Base-by-base conservation (phyloP, 2,888 invertebrate genomes). In the Orthosia gracilis region DNA sequence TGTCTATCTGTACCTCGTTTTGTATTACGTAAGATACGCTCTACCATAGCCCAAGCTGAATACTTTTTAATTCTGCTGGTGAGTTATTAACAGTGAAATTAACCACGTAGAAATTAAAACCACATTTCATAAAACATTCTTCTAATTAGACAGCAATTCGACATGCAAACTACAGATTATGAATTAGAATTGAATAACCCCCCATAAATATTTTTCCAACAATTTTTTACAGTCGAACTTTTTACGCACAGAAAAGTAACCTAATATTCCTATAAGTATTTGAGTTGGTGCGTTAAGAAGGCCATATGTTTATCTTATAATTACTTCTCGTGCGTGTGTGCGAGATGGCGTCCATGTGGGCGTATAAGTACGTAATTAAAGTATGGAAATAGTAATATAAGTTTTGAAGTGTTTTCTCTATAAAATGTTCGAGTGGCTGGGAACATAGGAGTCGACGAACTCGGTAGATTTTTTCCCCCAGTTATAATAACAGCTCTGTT, bases 371-470 rank as follows among this genome's bases (percentile, higher is more conserved):
- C 91, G 88, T 88, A 95, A 96, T 96, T 95, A 95, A 95, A 95
- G 94, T 94, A 95, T 96, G 94, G 95, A 95, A 95, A 96, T 96
- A 96, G 96, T 96, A 94, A 95, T 95, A 95, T 96, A 92, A 93
- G 92, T 95, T 96, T 96, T 96, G 94, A 96, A 96, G 96, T 96
- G 96, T 96, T 96, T 96, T 96, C 94, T 91, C 95, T 94, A 96
- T 96, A 95, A 96, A 95, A 95, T 91, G 88, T 88, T 95, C 93
- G 92, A 96, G 96, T 95, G 95, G 91, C 92, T 95, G 95, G 94
- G 94, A 95, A 95, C 94, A 93, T 92, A 91, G 82, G 88, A 91
- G 93, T 94, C 94, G 90, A 90, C 93, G 95, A 95, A 92, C 96
- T 90, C 89, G 26, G 74, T 88, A 88, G 86, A 87, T 92, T 94